phyloP scores from a whole-genome alignment of 2,797 vertebrate genomes.

The Coluber constrictor region DNA sequence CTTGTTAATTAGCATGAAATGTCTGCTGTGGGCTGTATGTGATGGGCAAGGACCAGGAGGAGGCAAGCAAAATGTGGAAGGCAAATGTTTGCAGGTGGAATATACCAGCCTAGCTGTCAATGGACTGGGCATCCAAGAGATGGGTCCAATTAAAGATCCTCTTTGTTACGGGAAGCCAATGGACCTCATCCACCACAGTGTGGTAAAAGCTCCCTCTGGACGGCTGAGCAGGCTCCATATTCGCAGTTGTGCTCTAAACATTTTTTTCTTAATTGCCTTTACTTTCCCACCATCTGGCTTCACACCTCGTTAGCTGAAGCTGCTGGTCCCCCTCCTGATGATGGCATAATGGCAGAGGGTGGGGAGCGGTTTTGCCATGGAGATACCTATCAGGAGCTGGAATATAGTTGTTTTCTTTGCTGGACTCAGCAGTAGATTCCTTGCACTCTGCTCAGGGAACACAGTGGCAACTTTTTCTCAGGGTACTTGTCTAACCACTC shows the following conservation, averaged over 20 bases:
- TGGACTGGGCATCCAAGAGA: neutral
- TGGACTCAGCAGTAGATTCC: neutral
- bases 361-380: neutral
- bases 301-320: neutral
- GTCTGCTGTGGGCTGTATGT: slow-evolving; percentile 12
- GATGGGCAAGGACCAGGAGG: neutral
- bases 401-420: neutral
- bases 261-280: slow-evolving; percentile 19
- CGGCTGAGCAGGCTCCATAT: neutral
- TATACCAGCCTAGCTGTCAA: neutral
- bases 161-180: slow-evolving; percentile 11
- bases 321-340: slow-evolving; percentile 9
- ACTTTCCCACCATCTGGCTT: slow-evolving; percentile 13
- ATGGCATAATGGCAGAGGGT: slow-evolving; percentile 4
- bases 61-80: neutral
- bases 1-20: slow-evolving; percentile 30
- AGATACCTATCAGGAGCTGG: neutral
- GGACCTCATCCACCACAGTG: slow-evolving; percentile 34
- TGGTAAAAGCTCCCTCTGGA: neutral
- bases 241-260: neutral
- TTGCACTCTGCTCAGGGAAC: neutral
- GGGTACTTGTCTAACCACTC: neutral
- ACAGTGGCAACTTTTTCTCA: neutral
- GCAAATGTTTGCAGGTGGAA: neutral
- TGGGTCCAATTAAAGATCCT: neutral